These are phyloP conservation scores for Timema podura DNA, from an alignment of 2,888 invertebrate species.

Conservation along the genomic window DNA sequence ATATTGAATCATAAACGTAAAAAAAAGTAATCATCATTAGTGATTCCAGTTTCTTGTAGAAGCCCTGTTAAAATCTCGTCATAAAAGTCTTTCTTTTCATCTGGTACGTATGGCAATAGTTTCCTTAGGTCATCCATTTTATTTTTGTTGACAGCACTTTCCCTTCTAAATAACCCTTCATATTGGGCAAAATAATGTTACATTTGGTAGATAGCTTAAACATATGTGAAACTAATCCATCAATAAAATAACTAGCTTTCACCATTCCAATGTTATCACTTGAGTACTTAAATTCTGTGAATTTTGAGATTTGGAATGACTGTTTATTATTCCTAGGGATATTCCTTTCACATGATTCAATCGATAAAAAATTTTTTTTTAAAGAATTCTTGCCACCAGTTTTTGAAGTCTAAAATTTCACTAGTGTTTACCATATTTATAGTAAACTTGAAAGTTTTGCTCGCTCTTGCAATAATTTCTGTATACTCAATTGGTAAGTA, in stretches of 20 bases:
- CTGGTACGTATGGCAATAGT: background rate
- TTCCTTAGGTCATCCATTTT: background rate
- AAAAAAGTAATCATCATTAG: background rate
- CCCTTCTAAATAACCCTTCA: slow-evolving; percentile 7
- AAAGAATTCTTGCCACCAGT: background rate
- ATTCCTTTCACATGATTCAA: background rate
- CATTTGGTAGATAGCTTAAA: background rate
- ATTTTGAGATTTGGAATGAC: background rate
- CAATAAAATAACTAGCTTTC: no score
- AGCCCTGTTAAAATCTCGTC: no score
- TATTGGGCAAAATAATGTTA: background rate
- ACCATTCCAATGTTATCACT: background rate
- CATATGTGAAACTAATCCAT: no score
- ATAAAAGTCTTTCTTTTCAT: background rate
- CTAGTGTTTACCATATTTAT: background rate
- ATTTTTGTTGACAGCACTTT: background rate
- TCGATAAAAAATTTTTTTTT: background rate
- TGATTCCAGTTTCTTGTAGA: background rate
- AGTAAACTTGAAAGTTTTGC: background rate
- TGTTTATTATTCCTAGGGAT: slow-evolving; percentile 1
- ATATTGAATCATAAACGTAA: background rate
- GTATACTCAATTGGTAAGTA: background rate
- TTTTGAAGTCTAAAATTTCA: background rate
- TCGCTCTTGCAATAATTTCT: no score
- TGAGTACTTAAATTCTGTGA: background rate